A percentile compares a stretch with the other conserved stretches of the same genome.
Conservation (phyloP, 2,113 vertebrate genomes). For the Megaceryle torquata region DNA sequence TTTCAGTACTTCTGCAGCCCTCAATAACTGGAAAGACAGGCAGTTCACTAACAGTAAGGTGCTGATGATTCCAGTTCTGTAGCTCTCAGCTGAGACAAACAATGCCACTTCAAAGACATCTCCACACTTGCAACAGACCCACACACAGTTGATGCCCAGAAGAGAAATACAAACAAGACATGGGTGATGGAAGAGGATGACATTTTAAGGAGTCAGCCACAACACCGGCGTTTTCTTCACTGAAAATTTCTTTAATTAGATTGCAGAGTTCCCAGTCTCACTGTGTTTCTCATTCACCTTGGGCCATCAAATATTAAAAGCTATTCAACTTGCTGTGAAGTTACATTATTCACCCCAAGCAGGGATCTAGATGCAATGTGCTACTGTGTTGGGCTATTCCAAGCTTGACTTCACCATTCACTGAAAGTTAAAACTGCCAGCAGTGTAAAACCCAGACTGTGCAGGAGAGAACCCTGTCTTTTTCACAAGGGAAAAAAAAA, state of each 20-base stretch:
- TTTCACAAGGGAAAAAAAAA: not conserved
- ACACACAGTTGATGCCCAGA: not conserved
- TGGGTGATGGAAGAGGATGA: accelerated
- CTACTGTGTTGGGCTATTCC: not conserved
- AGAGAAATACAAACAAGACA: not conserved
- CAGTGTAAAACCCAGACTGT: not conserved
- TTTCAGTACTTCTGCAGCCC: not conserved
- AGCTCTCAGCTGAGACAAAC: not conserved
- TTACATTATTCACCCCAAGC: not conserved
- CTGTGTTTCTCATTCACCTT: not conserved
- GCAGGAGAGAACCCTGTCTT: not conserved
- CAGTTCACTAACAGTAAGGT: not conserved
- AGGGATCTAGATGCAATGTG: not conserved
- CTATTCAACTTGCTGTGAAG: not conserved
- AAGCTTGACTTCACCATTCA: not conserved
- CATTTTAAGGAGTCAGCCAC: not conserved
- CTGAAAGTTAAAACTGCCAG: not conserved
- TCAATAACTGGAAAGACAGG: not conserved
- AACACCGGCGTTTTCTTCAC: not conserved
- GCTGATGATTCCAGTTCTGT: not conserved
- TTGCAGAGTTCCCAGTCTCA: not conserved
- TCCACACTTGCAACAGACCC: not conserved
- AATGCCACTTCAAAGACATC: not conserved
- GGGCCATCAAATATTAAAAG: not conserved
- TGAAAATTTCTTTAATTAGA: not conserved